Evolutionary conservation across 2,113 vertebrate species (phyloP).

Genomic region (Elephantulus edwardii): DNA sequence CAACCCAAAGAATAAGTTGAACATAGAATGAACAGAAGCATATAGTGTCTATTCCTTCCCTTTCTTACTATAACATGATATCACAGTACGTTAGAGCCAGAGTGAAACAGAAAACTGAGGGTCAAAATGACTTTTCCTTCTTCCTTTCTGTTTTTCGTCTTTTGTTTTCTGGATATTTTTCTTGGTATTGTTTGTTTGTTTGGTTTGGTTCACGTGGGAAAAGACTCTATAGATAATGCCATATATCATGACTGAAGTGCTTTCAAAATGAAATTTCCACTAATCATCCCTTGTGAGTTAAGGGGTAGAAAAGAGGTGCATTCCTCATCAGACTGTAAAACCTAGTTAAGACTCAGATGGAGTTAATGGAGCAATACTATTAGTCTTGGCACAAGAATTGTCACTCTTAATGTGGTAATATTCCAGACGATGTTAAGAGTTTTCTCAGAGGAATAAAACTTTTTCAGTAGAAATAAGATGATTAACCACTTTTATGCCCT

Average conservation of each 20-base stretch:
- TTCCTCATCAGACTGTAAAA: not conserved
- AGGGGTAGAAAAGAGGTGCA: not conserved
- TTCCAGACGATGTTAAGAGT: not conserved
- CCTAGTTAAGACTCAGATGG: not conserved
- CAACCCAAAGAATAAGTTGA: not conserved
- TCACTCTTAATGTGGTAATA: not conserved
- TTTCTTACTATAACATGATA: not conserved
- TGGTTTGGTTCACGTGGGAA: not conserved
- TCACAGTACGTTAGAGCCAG: not conserved
- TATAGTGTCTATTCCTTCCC: not conserved
- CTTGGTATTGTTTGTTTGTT: not conserved
- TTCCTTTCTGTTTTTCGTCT: not conserved
- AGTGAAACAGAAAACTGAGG: not conserved
- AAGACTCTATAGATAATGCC: not conserved
- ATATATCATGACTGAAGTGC: too few species aligned
- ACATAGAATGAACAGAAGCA: not conserved
- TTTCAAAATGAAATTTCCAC: not conserved
- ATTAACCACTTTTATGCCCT: not conserved
- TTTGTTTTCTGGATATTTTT: not conserved
- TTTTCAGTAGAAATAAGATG: constrained; percentile 39
- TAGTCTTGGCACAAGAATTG: not conserved
- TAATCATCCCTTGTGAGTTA: not conserved
- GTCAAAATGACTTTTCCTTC: not conserved
- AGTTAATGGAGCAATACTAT: not conserved
- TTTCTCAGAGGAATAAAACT: not conserved